Evolutionary conservation across 2,888 invertebrate genomes (phyloP).

Genomic region (Nematopogon swammerdamellus): DNA sequence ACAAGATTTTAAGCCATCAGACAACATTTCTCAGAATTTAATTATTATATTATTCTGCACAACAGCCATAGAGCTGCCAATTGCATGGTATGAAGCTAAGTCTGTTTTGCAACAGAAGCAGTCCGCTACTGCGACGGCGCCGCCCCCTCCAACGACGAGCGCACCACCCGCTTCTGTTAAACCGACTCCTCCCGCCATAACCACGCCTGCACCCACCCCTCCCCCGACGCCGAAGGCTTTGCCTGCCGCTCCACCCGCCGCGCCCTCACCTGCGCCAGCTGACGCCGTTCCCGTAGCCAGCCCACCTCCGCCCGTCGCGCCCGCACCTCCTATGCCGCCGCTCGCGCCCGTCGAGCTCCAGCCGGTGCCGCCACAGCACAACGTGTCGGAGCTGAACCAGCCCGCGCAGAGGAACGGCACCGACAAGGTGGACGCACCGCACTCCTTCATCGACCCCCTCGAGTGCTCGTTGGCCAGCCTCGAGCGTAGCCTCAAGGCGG

Average conservation of each 20-base stretch:
- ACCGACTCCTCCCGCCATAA: conserved; percentile 7
- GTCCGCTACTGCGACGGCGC: background rate
- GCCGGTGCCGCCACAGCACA: conserved; percentile 14
- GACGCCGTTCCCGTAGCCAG: too few species aligned
- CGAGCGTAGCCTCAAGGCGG: conserved; percentile 60
- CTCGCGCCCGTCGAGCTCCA: conserved; percentile 26
- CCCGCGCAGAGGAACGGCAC: conserved; percentile 30
- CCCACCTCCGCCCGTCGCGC: conserved; percentile 21
- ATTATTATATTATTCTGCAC: too few species aligned
- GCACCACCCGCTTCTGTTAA: conserved; percentile 2
- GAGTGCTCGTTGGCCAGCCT: conserved; percentile 69
- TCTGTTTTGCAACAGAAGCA: conserved; percentile 18
- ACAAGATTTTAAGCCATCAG: too few species aligned
- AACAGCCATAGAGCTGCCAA: too few species aligned
- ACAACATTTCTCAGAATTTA: too few species aligned
- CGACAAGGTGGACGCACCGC: conserved; percentile 40
- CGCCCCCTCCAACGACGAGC: background rate
- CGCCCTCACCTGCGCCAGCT: too few species aligned
- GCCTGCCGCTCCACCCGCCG: conserved; percentile 21
- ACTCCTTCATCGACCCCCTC: conserved; percentile 62
- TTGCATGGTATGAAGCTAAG: too few species aligned
- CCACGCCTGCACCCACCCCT: conserved; percentile 13
- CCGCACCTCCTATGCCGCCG: conserved; percentile 17
- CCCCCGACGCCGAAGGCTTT: conserved; percentile 30
- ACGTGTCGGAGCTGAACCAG: conserved; percentile 11